Evolutionary conservation across 37 sponge, comb jelly and placozoan species (phyloP).

Genomic region (Dysidea cf. avara): DNA sequence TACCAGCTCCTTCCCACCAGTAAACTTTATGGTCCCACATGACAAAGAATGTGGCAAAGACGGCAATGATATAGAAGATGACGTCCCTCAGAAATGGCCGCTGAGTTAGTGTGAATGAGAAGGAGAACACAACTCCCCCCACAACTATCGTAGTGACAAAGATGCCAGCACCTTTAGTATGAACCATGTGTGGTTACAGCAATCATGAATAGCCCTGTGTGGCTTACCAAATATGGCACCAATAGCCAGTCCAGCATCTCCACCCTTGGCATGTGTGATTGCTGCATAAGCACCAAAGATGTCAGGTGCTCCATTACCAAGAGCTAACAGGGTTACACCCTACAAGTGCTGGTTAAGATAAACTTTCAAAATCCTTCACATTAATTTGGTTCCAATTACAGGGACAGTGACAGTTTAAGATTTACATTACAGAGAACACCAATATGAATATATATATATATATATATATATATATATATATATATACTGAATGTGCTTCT

Average conservation of each 20-base stretch:
- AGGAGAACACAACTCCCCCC: constrained; percentile 74
- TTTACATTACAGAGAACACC: background rate
- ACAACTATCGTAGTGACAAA: constrained; percentile 94
- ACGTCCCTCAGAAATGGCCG: constrained; percentile 94
- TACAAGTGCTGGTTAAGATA: background rate
- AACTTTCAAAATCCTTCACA: too few species aligned
- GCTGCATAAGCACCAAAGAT: constrained; percentile 94
- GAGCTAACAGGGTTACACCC: constrained; percentile 93
- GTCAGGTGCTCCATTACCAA: constrained; percentile 97
- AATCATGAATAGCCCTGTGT: background rate
- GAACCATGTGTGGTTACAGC: background rate
- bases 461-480: background rate
- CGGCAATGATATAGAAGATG: constrained; percentile 85
- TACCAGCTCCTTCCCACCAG: constrained; percentile 69
- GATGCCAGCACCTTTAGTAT: constrained; percentile 87
- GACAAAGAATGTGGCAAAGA: constrained; percentile 83
- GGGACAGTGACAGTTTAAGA: background rate
- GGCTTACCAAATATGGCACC: constrained; percentile 90
- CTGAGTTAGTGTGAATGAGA: constrained; percentile 78
- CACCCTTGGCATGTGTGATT: constrained; percentile 53
- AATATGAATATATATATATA: background rate
- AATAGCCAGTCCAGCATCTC: constrained; percentile 84
- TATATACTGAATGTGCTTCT: background rate
- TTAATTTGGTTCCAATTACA: background rate
- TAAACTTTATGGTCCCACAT: constrained; percentile 71